A percentile compares a stretch with the other conserved stretches of the same genome.
These are phyloP conservation scores for Notamacropus eugenii DNA, from an alignment of 2,797 vertebrate species.

Conservation along the genomic window DNA sequence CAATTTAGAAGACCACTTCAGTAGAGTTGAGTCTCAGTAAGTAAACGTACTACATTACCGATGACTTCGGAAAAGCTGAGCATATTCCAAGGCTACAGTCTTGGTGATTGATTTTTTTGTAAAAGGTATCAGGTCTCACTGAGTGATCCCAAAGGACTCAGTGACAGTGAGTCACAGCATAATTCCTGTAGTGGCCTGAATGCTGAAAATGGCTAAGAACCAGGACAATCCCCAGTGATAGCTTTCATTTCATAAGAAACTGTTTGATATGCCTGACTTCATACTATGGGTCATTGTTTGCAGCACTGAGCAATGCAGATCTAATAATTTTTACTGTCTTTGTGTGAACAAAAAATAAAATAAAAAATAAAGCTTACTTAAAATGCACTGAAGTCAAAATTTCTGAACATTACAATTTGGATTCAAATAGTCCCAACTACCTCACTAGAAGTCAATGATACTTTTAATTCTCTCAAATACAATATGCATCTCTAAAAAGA, in stretches of 20 bases:
- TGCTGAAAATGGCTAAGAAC: constrained; percentile 46
- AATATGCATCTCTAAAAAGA: constrained; percentile 72
- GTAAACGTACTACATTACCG: constrained; percentile 46
- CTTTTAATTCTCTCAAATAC: constrained; percentile 59
- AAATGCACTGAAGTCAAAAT: constrained; percentile 56
- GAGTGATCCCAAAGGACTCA: constrained; percentile 54
- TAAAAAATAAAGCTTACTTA: constrained; percentile 60
- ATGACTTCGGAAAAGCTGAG: constrained; percentile 44
- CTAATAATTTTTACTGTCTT: constrained; percentile 27
- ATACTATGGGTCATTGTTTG: constrained; percentile 32
- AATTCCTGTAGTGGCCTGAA: constrained; percentile 44
- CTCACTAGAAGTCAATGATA: constrained; percentile 44
- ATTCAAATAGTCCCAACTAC: constrained; percentile 79
- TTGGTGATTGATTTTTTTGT: constrained; percentile 58
- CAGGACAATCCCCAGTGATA: constrained; percentile 43
- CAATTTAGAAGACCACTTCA: constrained; percentile 51
- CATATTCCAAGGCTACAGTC: constrained; percentile 34
- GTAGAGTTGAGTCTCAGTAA: constrained; percentile 44
- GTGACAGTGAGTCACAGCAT: constrained; percentile 27
- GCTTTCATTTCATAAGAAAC: constrained; percentile 36
- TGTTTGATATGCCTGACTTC: constrained; percentile 51
- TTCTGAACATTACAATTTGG: constrained; percentile 64
- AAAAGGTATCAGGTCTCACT: constrained; percentile 56
- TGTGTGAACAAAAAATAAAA: constrained; percentile 51
- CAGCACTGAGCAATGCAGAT: constrained; percentile 21